Evolutionary conservation across 2,888 invertebrate species (phyloP).

Genomic region (Himalopsyche japonica): DNA sequence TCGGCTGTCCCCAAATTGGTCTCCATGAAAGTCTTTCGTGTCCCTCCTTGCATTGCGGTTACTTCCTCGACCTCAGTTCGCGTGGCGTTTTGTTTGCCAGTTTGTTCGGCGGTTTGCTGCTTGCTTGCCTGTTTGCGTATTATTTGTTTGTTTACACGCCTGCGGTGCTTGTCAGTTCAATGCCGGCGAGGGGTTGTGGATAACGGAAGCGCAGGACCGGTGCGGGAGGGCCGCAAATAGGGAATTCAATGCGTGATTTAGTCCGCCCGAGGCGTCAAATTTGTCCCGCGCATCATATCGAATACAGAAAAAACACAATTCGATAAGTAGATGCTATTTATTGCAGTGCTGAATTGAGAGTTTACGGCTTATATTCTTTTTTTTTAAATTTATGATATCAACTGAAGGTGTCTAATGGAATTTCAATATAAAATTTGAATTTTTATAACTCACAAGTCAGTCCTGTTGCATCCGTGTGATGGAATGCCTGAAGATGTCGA

Average conservation of each 20-base stretch:
- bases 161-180: not conserved
- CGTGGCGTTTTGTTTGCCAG: not conserved
- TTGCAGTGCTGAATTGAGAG: too few species aligned
- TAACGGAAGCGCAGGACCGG: not conserved
- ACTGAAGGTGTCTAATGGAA: too few species aligned
- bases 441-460: too few species aligned
- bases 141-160: not conserved
- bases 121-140: not conserved
- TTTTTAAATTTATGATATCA: too few species aligned
- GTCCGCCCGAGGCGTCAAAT: not conserved
- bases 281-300: not conserved
- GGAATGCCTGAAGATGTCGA: too few species aligned
- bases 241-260: not conserved
- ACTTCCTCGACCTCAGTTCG: not conserved
- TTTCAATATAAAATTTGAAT: too few species aligned
- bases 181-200: not conserved
- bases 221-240: not conserved
- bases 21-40: not conserved
- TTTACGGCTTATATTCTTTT: too few species aligned
- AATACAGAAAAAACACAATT: too few species aligned
- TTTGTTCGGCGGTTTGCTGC: not conserved
- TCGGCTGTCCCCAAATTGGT: not conserved
- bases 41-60: not conserved
- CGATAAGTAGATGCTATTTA: too few species aligned
- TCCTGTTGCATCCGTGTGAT: too few species aligned